Evolutionary conservation across 2,113 vertebrate species (phyloP), one percentile per base, ranked within the genome.

Genomic region (Leucoraja erinaceus): DNA sequence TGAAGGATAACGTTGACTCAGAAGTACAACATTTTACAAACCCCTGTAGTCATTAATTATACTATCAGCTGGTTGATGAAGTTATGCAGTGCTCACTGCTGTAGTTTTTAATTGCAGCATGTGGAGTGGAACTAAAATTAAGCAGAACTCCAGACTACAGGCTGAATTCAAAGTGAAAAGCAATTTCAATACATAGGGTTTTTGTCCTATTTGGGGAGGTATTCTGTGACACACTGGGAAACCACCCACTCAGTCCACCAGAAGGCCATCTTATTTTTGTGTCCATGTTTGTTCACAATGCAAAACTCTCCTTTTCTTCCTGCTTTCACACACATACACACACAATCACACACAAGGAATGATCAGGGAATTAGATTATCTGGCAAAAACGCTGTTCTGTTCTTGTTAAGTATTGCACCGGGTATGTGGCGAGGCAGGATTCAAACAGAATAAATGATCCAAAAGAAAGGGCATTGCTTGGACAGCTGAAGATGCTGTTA

Each of bases 1-100:
- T 74, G 54, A 59, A 31, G 25, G 76, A 59, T 14, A 76, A 92
- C 54, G 94, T 94, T 90, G 94, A 92, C 93, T 95, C 93, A 94
- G 93, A 95, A 95, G 94, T 94, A 95, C 61, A 94, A 90, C 94
- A 94, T 94, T 94, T 93, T 95, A 94, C 93, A 95, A 93, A 94
- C 93, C 83, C 93, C 92, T 70, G 92, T 70, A 94, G 94, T 94
- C 95, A 95, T 96, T 95, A 94, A 94, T 95, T 94, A 94, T 94
- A 93, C 94, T 94, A 94, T 93, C 95, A 95, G 72, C 93, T 94
- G 94, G 93, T 47, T 94, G 94, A 94, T 93, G 93, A 93, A 94
- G 91, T 94, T 94, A 94, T 93, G 94, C 81, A 94, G 93, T 93
- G 94, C 93, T 93, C 68, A 74, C 93, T 79, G 93, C 94, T 94